Base-by-base conservation (phyloP, 2,888 invertebrate species). In the Alviniconcha strummeri region DNA sequence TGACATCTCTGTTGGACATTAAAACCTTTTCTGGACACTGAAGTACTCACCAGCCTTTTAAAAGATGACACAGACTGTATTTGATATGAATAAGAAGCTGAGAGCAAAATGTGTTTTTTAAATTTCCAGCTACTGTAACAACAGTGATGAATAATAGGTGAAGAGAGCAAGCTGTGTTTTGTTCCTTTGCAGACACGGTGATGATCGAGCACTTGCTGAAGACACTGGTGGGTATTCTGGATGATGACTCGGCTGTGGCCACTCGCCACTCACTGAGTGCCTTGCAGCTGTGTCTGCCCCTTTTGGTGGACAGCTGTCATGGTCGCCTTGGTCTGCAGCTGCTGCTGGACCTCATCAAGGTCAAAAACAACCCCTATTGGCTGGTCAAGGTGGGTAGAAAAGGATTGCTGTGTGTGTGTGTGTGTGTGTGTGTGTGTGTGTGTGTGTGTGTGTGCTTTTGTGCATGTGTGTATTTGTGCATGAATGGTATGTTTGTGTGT, bases 361-460 rank as follows among this genome's bases (percentile, higher is more conserved):
- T 97, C 2, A 95, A 96, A 83, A 94, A 94, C 74, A 97, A 97
- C 93, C 95, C 96, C 0, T 98, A 98, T 93, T 98, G 97, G 96
- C 94, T 98, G 80, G 96, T 97, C 78, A 96, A 96, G 94, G 96
- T 97, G 60, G 19, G 57, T 36, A 7, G n/a, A 69, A 17, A 17
- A 7, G 36, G 36, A 36, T 36, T 36, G 36, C 36, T n/a, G 15
- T 19, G n/a, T 19, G 36, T 11, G 71, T 36, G 71, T 54, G 74
- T 74, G 74, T 74, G 52, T 36, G 36, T 36, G 36, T 36, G 36
- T 36, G 36, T 36, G 36, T 36, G 36, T 36, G 54, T 54, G 13
- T 56, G 55, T 55, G 74, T 71, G 74, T 74, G 64, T 64, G 15
- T 64, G 15, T 36, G 36, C 3, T 36, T 36, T 0, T 36, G 36